phyloP scores from a whole-genome alignment of 2,888 invertebrate species.

The Catocala sponsa region DNA sequence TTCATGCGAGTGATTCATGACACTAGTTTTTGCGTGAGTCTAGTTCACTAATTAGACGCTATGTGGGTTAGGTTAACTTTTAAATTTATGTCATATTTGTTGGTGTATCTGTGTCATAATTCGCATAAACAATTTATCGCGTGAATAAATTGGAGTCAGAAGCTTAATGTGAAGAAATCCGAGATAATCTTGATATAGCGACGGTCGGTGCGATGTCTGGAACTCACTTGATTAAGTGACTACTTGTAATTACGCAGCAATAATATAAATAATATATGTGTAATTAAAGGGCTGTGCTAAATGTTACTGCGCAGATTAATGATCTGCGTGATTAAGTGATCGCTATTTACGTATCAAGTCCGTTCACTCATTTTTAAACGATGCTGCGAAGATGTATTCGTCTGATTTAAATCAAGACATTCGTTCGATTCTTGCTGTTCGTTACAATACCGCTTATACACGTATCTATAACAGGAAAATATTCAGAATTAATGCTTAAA shows the following conservation, averaged over 20 bases:
- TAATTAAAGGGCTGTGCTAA: conserved; percentile 15
- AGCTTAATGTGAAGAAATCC: conserved; percentile 26
- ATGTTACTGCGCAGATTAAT: conserved; percentile 4
- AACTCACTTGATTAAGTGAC: conserved; percentile 7
- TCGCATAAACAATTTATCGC: conserved; percentile 43
- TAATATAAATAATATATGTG: conserved; percentile 10
- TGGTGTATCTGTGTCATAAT: conserved; percentile 47
- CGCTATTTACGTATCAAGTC: conserved; percentile 4
- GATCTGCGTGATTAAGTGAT: conserved; percentile 6
- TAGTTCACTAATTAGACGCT: conserved; percentile 36
- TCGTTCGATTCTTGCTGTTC: too few species aligned
- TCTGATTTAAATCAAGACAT: neutral
- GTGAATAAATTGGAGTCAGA: conserved; percentile 33
- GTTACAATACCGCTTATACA: too few species aligned
- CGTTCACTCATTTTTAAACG: neutral
- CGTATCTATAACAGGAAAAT: too few species aligned
- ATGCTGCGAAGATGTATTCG: neutral
- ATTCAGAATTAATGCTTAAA: too few species aligned
- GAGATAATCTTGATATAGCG: conserved; percentile 18
- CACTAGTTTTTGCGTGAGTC: conserved; percentile 38
- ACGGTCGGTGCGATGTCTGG: conserved; percentile 1
- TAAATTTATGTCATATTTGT: conserved; percentile 43
- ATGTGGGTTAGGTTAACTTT: conserved; percentile 39
- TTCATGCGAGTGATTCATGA: conserved; percentile 31
- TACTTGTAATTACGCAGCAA: conserved; percentile 9